Base-by-base conservation (phyloP, 2,113 vertebrate species). In the Cebidichthys violaceus region DNA sequence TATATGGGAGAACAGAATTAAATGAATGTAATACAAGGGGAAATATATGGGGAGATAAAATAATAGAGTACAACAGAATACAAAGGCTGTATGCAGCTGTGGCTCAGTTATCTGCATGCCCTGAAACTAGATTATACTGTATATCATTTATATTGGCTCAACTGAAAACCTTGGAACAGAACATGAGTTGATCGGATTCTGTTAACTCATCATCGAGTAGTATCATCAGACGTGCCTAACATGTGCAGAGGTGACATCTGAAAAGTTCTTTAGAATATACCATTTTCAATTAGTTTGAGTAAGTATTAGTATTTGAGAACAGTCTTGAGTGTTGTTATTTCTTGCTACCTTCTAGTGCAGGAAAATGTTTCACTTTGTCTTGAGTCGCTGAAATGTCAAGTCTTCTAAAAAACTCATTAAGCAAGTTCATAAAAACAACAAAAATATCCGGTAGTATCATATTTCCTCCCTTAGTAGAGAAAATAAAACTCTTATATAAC, bases 21-120 rank as follows among this genome's bases (percentile, higher is more conserved):
- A 77, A 70, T 89, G 24, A 75, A 61, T 62, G 62, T 64, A 69
- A 73, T 41, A 76, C 68, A 82, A 81, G n/a, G 22, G 27, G 3
- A 57, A 15, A 61, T 35, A 43, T 22, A n/a, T 4, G 4, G 13
- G 18, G n/a, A 29, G 20, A 15, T 54, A 10, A 47, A 29, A 55
- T 2, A 27, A 29, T 14, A 43, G 35, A 70, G 43, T 24, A 15
- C 2, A 68, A 54, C 4, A 2, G 3, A 61, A 33, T 29, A 31
- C 27, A 54, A 60, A 67, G 22, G 8, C 6, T 37, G 6, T 9
- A 4, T 54, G n/a, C 33, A 33, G 33, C 33, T 17, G 67, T 2
- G 4, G 18, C 18, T 50, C 47, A 50, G 17, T 50, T 50, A 50
- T n/a, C 52, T 55, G 52, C n/a, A 9, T 55, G n/a, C 52, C 52